These are phyloP conservation scores for Papilio polytes DNA, from an alignment of 1,140 invertebrate species.

Conservation along the genomic window DNA sequence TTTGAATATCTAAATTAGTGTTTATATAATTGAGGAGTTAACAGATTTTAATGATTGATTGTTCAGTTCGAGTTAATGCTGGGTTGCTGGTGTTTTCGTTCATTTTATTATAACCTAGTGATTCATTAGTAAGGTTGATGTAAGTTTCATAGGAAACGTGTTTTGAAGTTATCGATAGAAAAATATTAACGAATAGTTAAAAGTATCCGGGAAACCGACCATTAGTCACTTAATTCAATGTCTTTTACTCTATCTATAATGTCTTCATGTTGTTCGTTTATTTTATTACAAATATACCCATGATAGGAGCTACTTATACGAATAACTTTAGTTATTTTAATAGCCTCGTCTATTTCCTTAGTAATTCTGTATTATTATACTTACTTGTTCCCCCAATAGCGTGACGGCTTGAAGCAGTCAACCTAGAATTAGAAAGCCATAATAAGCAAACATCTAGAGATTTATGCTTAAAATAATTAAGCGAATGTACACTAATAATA, in stretches of 20 bases:
- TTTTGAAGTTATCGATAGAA: too few relatives aligned
- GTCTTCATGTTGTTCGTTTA: background rate
- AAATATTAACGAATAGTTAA: too few relatives aligned
- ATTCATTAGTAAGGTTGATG: too few relatives aligned
- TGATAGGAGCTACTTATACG: slow-evolving; percentile 34
- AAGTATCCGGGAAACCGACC: too few relatives aligned
- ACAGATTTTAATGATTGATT: too few relatives aligned
- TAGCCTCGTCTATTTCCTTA: slow-evolving; percentile 54
- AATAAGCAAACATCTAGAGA: slow-evolving; percentile 69
- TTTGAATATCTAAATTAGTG: too few relatives aligned
- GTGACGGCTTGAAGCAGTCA: slow-evolving; percentile 58
- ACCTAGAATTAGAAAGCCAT: slow-evolving; percentile 69
- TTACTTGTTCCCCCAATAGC: slow-evolving; percentile 54
- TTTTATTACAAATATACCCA: background rate
- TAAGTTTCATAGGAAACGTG: too few relatives aligned
- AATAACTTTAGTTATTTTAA: slow-evolving; percentile 48
- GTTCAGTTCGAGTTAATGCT: too few relatives aligned
- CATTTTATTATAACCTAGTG: too few relatives aligned
- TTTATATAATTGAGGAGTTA: too few relatives aligned
- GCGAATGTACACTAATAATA: slow-evolving; percentile 51
- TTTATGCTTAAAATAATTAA: slow-evolving; percentile 69
- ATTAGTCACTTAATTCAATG: too few relatives aligned
- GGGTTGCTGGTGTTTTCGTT: too few relatives aligned
- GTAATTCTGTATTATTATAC: slow-evolving; percentile 56
- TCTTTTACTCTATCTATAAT: background rate